Base-by-base conservation (phyloP, 37 sponge, comb jelly and placozoan species). In the Beroe forskalii region DNA sequence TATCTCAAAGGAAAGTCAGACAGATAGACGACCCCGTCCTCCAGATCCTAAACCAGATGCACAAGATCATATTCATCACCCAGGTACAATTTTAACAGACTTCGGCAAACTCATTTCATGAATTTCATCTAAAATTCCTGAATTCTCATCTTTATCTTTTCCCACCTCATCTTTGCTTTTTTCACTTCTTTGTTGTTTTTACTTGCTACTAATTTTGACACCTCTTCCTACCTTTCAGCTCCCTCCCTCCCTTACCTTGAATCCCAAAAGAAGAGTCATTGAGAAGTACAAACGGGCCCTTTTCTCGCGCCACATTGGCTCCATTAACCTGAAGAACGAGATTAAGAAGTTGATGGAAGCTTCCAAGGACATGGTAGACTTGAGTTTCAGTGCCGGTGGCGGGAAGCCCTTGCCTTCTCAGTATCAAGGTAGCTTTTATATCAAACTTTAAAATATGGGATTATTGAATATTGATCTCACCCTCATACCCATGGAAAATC, bases 11-110 rank as follows among this genome's bases (percentile, higher is more conserved):
- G 25, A 89, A 96, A 97, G 94, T 97, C 94, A 48, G 96, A 93
- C 86, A 96, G 91, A 90, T 97, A 93, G 64, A 95, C 93, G 91
- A 96, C 94, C 76, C 96, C 39, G 90, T 97, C 94, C 37, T 94
- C 91, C 61, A 97, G 76, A 89, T 94, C 60, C 62, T 95, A 25
- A 62, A 90, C 39, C 93, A 93, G 48, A 90, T 95, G 24, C 94
- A 95, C 92, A 94, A 93, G 67, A 72, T 95, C 2, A 62, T 95
- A 61, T 93, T 86, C 76, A 67, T 95, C 30, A 93, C 92, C 0
- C 94, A 92, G 92, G 93, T 80, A 33, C 6, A n/a, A n/a, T n/a
- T n/a, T n/a, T n/a, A n/a, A n/a, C n/a, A n/a, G 60, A 55, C 17
- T 19, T 22, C 9, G 9, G 9, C 19, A 32, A 32, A 32, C 19